phyloP scores from a whole-genome alignment of 2,888 invertebrate species.

The Gisinianus flammeolus region DNA sequence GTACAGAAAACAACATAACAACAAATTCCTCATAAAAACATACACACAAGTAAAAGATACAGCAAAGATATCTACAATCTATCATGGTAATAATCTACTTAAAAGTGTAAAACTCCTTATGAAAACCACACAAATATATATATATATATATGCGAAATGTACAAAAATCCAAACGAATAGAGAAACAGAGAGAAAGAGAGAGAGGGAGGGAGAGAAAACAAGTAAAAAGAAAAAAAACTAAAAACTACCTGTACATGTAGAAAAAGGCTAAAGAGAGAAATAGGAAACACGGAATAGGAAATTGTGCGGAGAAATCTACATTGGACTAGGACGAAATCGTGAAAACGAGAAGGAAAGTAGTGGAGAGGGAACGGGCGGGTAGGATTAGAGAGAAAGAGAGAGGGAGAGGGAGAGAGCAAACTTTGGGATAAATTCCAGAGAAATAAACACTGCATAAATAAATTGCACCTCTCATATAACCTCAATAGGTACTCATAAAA shows the following conservation, averaged over 20 bases:
- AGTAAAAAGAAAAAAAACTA: no score
- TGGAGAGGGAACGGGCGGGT: not conserved
- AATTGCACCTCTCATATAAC: conserved; percentile 22
- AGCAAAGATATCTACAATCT: not conserved
- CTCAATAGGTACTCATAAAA: conserved; percentile 3
- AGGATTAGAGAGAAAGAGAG: not conserved
- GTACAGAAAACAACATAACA: not conserved
- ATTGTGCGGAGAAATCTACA: no score
- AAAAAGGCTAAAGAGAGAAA: not conserved
- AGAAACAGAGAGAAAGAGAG: no score
- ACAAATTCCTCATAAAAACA: not conserved
- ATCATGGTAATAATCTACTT: not conserved
- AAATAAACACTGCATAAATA: conserved; percentile 26
- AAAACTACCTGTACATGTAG: not conserved
- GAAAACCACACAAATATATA: no score
- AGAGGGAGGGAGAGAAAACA: no score
- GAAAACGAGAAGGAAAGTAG: not conserved
- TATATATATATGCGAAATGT: no score
- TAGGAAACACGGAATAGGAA: not conserved
- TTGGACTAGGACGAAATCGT: no score
- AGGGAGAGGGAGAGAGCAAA: not conserved
- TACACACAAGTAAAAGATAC: not conserved
- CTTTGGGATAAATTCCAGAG: conserved; percentile 15
- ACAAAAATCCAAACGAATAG: no score
- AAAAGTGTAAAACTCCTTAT: no score